These are phyloP conservation scores for Lordiphosa collinella DNA, from an alignment of 1,140 invertebrate species.

Conservation along the genomic window DNA sequence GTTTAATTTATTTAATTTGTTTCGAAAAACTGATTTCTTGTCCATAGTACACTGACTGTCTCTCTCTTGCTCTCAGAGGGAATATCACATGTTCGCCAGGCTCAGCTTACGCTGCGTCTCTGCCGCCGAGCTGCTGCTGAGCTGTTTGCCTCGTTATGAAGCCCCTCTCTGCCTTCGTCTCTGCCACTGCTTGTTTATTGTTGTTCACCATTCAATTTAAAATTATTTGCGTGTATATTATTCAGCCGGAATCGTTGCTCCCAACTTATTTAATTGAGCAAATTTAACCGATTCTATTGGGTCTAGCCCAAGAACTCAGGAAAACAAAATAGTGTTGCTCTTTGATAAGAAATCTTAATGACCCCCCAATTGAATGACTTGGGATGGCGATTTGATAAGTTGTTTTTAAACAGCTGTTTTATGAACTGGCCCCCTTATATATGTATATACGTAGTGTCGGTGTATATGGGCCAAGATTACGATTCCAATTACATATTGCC, in stretches of 20 bases:
- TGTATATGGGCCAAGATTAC: no score
- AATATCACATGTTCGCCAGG: background rate
- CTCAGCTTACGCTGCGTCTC: slow-evolving; percentile 1
- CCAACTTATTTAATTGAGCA: slow-evolving; percentile 58
- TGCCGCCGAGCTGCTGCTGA: background rate
- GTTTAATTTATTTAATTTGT: no score
- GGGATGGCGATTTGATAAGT: no score
- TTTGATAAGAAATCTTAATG: background rate
- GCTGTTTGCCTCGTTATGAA: background rate
- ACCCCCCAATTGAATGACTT: no score
- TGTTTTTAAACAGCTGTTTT: no score
- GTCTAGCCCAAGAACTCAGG: background rate
- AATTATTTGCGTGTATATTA: slow-evolving; percentile 16
- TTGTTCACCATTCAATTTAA: slow-evolving; percentile 67
- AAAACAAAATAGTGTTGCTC: background rate
- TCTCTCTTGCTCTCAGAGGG: background rate
- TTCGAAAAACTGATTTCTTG: no score
- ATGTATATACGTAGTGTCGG: no score
- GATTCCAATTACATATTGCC: no score
- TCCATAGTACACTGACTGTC: no score
- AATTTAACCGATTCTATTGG: slow-evolving; percentile 26
- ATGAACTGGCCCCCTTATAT: no score
- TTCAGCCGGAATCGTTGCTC: slow-evolving; percentile 52
- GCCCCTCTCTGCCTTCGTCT: background rate
- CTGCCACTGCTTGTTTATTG: slow-evolving; percentile 15